phyloP scores from a whole-genome alignment of 2,797 vertebrate species.

The Amphiprion clarkii region DNA sequence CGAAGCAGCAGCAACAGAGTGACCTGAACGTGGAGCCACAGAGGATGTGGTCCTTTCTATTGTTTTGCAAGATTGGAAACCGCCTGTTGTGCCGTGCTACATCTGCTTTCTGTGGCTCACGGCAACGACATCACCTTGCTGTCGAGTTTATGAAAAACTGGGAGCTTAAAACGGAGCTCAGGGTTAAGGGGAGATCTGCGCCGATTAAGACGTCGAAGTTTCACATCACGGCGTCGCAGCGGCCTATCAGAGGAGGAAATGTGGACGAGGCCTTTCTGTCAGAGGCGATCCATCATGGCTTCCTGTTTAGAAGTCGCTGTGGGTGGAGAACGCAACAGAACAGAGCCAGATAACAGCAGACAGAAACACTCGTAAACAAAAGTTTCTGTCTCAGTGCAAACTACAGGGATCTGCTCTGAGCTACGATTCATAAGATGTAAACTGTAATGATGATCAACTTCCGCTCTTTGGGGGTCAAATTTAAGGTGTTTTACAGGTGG shows the following conservation, averaged over 20 bases:
- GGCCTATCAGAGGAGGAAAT: conserved; percentile 67
- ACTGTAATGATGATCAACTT: neutral
- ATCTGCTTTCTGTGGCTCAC: conserved; percentile 24
- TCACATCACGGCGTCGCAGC: conserved; percentile 26
- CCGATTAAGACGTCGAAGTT: conserved; percentile 35
- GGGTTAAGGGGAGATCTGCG: neutral
- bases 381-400: neutral
- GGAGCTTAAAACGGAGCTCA: neutral
- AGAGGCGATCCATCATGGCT: conserved; percentile 74
- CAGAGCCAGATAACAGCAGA: conserved; percentile 42
- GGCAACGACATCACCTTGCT: neutral
- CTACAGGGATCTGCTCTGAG: neutral
- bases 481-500: neutral
- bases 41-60: conserved; percentile 61
- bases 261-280: conserved; percentile 66
- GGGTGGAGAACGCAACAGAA: conserved; percentile 58
- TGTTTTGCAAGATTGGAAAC: conserved; percentile 52
- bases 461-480: neutral
- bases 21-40: conserved; percentile 45
- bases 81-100: conserved; percentile 9
- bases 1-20: conserved; percentile 18
- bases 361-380: conserved; percentile 12
- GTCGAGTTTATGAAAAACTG: neutral
- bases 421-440: neutral
- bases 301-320: conserved; percentile 75